Percentiles rank a stretch among this genome's conserved stretches.
Evolutionary conservation across 2,113 vertebrate genomes (phyloP).

Genomic region (Pygoscelis adeliae): DNA sequence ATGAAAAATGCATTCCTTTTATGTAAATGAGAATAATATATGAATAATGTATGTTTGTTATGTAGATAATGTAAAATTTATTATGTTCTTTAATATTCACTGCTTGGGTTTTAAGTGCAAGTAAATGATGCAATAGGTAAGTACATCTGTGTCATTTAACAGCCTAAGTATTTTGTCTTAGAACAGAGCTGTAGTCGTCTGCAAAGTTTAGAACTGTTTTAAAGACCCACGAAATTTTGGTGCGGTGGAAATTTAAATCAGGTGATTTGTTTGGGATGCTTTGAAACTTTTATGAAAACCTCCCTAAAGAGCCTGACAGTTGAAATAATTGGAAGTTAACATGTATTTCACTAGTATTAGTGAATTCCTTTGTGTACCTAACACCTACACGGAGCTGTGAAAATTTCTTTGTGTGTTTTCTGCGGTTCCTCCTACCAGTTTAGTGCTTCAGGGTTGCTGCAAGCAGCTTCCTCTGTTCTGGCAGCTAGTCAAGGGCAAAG

Average conservation of each 20-base stretch:
- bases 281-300: background rate
- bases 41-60: conserved; percentile 54
- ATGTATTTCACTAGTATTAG: background rate
- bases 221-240: background rate
- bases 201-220: background rate
- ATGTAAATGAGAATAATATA: conserved; percentile 49
- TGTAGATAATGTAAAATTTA: conserved; percentile 49
- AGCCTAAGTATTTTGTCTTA: background rate
- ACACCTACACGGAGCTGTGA: background rate
- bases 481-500: background rate
- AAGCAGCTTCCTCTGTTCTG: background rate
- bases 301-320: background rate
- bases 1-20: conserved; percentile 45
- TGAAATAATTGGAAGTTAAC: background rate
- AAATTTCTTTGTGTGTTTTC: background rate
- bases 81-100: conserved; percentile 36
- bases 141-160: conserved; percentile 19
- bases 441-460: conserved; percentile 21
- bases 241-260: background rate
- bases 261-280: background rate
- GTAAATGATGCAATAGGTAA: conserved; percentile 53
- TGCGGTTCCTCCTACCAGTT: background rate
- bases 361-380: background rate
- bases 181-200: background rate
- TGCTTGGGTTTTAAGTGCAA: conserved; percentile 45